Evolutionary conservation across 2,113 vertebrate species (phyloP).

Genomic region (Columba janthina): DNA sequence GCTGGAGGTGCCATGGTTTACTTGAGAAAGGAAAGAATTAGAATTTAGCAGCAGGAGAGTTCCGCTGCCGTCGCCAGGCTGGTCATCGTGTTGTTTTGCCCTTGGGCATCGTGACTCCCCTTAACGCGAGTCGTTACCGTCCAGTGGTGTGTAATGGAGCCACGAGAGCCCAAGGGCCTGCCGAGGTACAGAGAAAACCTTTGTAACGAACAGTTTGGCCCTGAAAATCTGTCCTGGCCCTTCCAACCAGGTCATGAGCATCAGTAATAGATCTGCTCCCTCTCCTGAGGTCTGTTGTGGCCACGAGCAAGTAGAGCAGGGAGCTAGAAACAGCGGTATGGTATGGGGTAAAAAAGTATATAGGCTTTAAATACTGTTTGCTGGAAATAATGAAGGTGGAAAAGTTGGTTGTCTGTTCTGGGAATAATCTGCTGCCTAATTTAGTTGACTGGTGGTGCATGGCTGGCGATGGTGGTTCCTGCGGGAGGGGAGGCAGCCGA

Average conservation of each 20-base stretch:
- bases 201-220: neutral
- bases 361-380: neutral
- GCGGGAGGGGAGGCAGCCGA: neutral
- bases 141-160: fast-evolving
- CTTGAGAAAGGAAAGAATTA: neutral
- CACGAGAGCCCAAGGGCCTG: neutral
- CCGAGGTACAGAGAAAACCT: neutral
- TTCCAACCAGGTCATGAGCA: fast-evolving
- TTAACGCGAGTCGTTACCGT: neutral
- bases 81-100: neutral
- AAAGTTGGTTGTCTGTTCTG: neutral
- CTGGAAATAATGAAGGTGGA: neutral
- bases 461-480: neutral
- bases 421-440: neutral
- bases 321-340: fast-evolving
- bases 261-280: neutral
- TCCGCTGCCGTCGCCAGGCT: fast-evolving
- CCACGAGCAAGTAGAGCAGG: neutral
- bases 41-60: neutral
- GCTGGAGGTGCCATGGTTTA: neutral
- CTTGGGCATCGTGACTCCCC: fast-evolving
- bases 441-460: neutral
- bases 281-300: neutral
- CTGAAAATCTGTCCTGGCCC: neutral
- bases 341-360: neutral